Evolutionary conservation across 2,113 vertebrate genomes (phyloP).

Genomic region (Pollimyrus isidori): DNA sequence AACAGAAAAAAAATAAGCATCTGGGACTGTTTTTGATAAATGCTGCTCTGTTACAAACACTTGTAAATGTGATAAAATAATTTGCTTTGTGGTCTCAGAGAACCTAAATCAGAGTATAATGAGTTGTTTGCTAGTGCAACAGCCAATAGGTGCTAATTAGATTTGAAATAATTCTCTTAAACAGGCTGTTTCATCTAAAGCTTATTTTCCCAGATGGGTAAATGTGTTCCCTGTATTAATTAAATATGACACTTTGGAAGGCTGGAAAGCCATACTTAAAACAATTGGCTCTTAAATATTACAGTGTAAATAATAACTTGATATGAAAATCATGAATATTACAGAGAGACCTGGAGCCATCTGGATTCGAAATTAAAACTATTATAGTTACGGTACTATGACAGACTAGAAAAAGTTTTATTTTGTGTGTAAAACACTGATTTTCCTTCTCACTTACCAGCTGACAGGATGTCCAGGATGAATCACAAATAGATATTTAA

Average conservation of each 20-base stretch:
- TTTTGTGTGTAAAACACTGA: neutral
- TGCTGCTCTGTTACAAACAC: constrained; percentile 37
- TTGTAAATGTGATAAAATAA: constrained; percentile 40
- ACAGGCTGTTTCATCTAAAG: constrained; percentile 73
- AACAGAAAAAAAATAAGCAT: constrained; percentile 27
- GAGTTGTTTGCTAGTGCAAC: constrained; percentile 74
- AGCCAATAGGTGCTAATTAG: constrained; percentile 90
- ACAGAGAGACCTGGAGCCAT: constrained; percentile 3
- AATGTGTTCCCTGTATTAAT: constrained; percentile 71
- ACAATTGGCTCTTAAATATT: constrained; percentile 2
- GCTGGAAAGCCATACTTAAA: constrained; percentile 28
- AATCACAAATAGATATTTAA: neutral
- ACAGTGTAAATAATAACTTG: neutral
- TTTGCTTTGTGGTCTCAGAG: constrained; percentile 42
- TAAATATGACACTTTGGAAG: constrained; percentile 68
- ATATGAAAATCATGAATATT: neutral
- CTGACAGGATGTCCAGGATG: neutral
- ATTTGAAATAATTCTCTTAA: constrained; percentile 72
- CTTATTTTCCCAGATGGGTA: constrained; percentile 74
- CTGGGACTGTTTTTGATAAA: constrained; percentile 35
- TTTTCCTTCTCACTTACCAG: neutral
- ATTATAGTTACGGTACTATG: neutral
- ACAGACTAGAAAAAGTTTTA: neutral
- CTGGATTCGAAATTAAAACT: constrained; percentile 1
- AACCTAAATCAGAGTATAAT: constrained; percentile 77